Conservation (phyloP, 2,797 vertebrate species). For the Hippopotamyrus pictus region DNA sequence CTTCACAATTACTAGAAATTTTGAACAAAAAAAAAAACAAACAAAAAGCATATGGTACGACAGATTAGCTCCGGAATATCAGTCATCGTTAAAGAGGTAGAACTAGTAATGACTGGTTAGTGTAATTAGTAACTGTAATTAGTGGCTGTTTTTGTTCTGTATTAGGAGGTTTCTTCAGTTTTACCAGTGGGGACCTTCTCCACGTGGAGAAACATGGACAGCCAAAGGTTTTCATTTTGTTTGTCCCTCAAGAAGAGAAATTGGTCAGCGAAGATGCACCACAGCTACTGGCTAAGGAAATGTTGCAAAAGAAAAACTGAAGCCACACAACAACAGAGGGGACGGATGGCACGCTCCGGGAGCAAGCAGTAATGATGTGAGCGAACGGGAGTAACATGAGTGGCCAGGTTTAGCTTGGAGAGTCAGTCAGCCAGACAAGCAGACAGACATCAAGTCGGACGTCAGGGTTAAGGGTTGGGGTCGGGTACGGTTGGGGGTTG, state of each 20-base stretch:
- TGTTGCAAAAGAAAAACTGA: constrained; percentile 27
- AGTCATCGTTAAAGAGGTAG: background rate
- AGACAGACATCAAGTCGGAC: background rate
- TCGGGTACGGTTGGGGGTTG: background rate
- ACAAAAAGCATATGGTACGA: background rate
- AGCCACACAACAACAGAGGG: constrained; percentile 18
- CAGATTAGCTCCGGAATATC: background rate
- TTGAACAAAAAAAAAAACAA: background rate
- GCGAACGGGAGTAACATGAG: background rate
- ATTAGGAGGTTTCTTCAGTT: background rate
- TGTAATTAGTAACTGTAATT: background rate
- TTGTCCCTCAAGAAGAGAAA: background rate
- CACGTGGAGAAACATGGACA: background rate
- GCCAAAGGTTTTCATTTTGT: background rate
- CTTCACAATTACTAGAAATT: background rate
- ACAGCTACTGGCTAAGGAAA: constrained; percentile 35
- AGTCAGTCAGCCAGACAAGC: constrained; percentile 1
- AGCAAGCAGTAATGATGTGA: background rate
- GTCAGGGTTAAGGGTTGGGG: constrained; percentile 31
- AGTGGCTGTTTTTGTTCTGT: background rate
- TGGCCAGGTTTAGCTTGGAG: background rate
- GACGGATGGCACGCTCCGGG: constrained; percentile 8
- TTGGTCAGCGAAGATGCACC: constrained; percentile 39
- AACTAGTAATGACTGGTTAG: background rate
- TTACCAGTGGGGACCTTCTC: background rate